Base-by-base conservation (phyloP, 2,888 invertebrate genomes). In the Tholera decimalis region DNA sequence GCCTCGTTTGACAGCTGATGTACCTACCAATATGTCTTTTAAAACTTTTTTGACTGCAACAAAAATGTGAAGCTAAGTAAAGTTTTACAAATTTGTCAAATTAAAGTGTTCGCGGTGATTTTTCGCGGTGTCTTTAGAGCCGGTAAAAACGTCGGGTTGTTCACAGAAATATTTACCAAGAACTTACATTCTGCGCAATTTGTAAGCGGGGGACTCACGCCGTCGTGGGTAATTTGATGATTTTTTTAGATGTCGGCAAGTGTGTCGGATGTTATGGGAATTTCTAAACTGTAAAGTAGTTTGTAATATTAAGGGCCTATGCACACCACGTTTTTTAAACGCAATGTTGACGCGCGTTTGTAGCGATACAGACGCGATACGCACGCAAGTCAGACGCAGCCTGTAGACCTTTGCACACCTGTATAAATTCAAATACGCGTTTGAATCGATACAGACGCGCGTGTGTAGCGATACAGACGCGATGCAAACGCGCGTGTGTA, bases 61-160 rank as follows among this genome's bases (percentile, higher is more conserved):
- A 53, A 33, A 53, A 65, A 69, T 65, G 69, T 65, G 26, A 49
- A 62, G 47, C 9, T 58, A 56, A 44, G 76, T 79, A 57, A 79
- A 77, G 47, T 63, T 71, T 77, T 65, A 66, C 54, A 74, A 79
- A 85, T 84, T 84, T 83, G 82, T 80, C 82, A 82, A 83, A 83
- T 83, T 83, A 83, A 84, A 79, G 80, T 78, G 74, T 80, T 72
- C 54, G 55, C 44, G 67, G 59, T 60, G 59, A 72, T 77, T 73
- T 65, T 73, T 68, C 75, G 77, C 67, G 69, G 62, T 60, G 69
- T 66, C 72, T 74, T 68, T 53, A 47, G 63, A 51, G 22, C 8
- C 47, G 30, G 62, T 58, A 79, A 78, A 80, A 79, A 80, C 24
- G 33, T 49, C 61, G 44, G 65, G 22, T 51, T 53, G 41, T 37